Conservation (phyloP, 2,888 invertebrate species). For the Maniola hyperantus region DNA sequence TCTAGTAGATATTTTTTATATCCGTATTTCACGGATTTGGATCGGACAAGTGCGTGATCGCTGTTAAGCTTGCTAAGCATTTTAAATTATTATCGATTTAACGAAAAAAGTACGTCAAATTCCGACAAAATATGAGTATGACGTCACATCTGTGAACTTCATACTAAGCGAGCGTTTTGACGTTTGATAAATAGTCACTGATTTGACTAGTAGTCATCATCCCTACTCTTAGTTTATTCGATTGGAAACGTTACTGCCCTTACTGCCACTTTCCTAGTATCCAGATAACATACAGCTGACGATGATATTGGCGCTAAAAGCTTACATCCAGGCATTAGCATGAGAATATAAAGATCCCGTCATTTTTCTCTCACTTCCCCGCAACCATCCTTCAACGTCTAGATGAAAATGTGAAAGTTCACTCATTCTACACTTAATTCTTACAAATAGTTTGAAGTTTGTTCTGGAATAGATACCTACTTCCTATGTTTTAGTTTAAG, state of each 20-base stretch:
- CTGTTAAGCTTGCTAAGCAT: too few species aligned
- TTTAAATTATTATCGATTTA: too few species aligned
- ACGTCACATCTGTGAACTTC: too few species aligned
- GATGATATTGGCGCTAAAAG: conserved; percentile 21
- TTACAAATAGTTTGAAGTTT: conserved; percentile 29
- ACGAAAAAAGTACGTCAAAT: too few species aligned
- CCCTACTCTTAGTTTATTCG: background rate
- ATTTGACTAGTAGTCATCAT: too few species aligned
- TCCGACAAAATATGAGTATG: too few species aligned
- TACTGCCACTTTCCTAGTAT: background rate
- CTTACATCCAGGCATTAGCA: conserved; percentile 26
- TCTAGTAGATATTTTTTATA: too few species aligned
- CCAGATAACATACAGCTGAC: conserved; percentile 11
- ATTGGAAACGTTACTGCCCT: background rate
- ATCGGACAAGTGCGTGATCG: too few species aligned
- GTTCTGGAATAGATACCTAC: conserved; percentile 5
- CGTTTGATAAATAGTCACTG: too few species aligned
- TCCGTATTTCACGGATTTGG: too few species aligned
- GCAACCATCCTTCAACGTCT: conserved; percentile 40
- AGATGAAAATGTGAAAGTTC: conserved; percentile 31
- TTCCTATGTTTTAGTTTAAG: background rate
- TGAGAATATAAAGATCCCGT: conserved; percentile 33
- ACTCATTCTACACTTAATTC: conserved; percentile 28
- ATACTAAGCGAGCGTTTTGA: too few species aligned
- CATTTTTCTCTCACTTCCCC: conserved; percentile 42